A percentile compares a stretch with the other conserved stretches of the same genome.
Evolutionary conservation across 2,888 invertebrate genomes (phyloP).

Genomic region (Heliconius cydno): DNA sequence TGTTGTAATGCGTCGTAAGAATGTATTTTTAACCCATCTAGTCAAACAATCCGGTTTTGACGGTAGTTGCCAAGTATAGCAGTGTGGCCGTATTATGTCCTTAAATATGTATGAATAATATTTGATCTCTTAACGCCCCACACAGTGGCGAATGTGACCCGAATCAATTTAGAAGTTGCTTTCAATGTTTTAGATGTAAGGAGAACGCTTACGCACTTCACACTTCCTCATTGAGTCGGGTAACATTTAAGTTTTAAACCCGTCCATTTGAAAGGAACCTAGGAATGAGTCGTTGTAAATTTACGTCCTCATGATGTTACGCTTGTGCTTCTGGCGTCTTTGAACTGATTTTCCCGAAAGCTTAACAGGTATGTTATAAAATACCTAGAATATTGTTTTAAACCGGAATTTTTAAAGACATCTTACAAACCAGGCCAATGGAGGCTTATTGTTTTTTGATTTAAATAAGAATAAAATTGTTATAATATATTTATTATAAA

Average conservation of each 20-base stretch:
- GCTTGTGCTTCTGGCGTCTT: conserved; percentile 54
- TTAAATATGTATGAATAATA: conserved; percentile 33
- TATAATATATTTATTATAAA: not conserved
- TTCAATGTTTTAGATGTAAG: conserved; percentile 63
- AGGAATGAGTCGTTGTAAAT: conserved; percentile 43
- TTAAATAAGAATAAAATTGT: conserved; percentile 2
- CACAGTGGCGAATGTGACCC: conserved; percentile 52
- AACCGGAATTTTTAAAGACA: conserved; percentile 24
- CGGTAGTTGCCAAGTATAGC: conserved; percentile 46
- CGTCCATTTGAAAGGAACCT: conserved; percentile 67
- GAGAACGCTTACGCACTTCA: conserved; percentile 55
- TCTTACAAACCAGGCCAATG: not conserved
- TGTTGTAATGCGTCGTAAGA: conserved; percentile 46
- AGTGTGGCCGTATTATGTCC: conserved; percentile 44
- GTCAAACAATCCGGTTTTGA: conserved; percentile 50
- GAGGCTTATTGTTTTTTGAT: not conserved
- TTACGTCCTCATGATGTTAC: conserved; percentile 26
- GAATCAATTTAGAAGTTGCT: conserved; percentile 61
- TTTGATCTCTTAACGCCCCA: conserved; percentile 46
- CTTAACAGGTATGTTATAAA: conserved; percentile 29
- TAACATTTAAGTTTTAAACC: conserved; percentile 57
- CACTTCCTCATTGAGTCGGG: conserved; percentile 59
- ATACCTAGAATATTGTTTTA: conserved; percentile 33
- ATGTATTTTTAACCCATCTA: conserved; percentile 46
- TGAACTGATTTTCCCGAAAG: conserved; percentile 44